Conservation (phyloP, 2,888 invertebrate genomes). For the Epinotia nisella region DNA sequence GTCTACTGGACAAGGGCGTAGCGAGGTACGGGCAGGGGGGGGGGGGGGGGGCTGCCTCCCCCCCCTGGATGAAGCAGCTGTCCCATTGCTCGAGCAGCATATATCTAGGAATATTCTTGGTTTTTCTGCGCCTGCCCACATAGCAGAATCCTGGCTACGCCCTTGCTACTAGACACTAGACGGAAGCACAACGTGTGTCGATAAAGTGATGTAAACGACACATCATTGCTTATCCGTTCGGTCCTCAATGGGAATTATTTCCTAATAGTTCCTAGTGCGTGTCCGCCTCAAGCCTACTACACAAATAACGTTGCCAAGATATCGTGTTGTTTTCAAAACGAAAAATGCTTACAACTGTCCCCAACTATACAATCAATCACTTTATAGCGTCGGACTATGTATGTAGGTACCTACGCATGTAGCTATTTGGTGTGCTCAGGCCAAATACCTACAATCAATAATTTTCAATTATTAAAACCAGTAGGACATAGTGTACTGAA, state of each 20-base stretch:
- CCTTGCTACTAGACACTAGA: not conserved
- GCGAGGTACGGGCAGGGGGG: no score
- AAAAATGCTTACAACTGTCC: not conserved
- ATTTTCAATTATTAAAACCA: slow-evolving; percentile 8
- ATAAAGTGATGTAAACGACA: not conserved
- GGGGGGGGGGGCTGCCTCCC: no score
- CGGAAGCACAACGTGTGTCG: not conserved
- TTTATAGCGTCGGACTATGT: not conserved
- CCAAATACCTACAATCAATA: slow-evolving; percentile 23
- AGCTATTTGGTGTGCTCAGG: not conserved
- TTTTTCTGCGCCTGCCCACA: no score
- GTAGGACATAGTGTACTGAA: slow-evolving; percentile 23
- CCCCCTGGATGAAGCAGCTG: no score
- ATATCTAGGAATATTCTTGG: no score
- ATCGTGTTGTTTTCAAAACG: not conserved
- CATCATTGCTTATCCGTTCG: not conserved
- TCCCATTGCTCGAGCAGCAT: no score
- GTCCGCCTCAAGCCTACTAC: not conserved
- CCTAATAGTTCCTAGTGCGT: not conserved
- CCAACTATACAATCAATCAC: no score
- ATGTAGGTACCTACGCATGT: not conserved
- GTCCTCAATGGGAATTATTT: not conserved
- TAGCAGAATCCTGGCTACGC: no score
- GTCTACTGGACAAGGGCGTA: no score
- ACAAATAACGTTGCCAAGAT: not conserved